Conservation (phyloP, 2,888 invertebrate genomes). For the Mythimna lalbum region DNA sequence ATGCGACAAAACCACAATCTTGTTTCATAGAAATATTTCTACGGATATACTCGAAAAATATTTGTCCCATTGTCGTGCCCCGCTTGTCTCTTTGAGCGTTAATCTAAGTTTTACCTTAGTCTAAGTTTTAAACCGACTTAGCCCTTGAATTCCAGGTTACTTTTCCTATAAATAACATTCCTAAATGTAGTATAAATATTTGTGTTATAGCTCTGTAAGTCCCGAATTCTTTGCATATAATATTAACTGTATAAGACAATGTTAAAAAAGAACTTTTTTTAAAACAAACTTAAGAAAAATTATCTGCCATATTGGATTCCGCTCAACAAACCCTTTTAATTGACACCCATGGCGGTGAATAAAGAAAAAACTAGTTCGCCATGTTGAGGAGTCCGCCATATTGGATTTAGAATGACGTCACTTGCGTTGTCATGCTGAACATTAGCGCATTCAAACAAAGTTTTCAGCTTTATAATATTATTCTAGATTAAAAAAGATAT, state of each 20-base stretch:
- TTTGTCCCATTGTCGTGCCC: not conserved
- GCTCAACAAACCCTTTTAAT: no score
- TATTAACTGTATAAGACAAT: not conserved
- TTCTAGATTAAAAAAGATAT: no score
- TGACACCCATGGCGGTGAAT: no score
- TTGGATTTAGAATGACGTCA: no score
- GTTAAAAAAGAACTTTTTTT: no score
- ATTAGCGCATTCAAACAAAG: no score
- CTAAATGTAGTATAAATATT: conserved; percentile 12
- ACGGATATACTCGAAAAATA: not conserved
- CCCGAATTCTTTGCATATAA: not conserved
- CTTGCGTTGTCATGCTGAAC: no score
- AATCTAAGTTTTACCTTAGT: not conserved
- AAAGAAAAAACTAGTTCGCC: no score
- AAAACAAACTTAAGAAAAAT: no score
- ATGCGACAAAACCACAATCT: not conserved
- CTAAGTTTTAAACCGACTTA: not conserved
- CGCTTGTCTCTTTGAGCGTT: not conserved
- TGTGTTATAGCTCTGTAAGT: conserved; percentile 3
- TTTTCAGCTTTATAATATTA: no score
- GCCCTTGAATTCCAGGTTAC: not conserved
- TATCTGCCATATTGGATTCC: no score
- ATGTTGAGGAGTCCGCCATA: no score
- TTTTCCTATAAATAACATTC: conserved; percentile 25
- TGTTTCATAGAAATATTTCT: not conserved